Evolutionary conservation across 1,140 invertebrate species (phyloP).

Genomic region (Pantala flavescens): DNA sequence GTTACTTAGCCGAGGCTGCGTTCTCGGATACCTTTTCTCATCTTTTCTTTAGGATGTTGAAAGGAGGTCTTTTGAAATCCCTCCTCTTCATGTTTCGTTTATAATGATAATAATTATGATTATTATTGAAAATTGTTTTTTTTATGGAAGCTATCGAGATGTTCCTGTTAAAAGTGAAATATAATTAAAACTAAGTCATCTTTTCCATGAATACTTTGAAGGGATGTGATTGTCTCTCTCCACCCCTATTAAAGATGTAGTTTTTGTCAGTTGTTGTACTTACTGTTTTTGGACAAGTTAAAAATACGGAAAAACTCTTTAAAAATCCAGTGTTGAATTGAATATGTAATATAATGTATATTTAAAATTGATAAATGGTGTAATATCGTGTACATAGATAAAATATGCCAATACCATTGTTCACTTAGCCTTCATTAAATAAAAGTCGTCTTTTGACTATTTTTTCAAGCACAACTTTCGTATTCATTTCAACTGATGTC

Average conservation of each 20-base stretch:
- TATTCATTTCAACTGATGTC: background rate
- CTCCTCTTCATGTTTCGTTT: background rate
- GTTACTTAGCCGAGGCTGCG: too few species aligned
- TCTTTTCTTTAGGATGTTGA: background rate
- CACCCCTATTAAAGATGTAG: background rate
- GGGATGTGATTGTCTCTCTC: background rate
- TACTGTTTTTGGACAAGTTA: conserved; percentile 10
- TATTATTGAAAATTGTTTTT: background rate
- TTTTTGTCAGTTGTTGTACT: conserved; percentile 10
- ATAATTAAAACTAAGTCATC: background rate
- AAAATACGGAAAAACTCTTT: background rate
- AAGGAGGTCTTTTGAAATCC: background rate
- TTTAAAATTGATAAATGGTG: background rate
- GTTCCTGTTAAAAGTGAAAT: background rate
- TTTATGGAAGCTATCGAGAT: conserved; percentile 3
- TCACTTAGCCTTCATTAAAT: conserved; percentile 6
- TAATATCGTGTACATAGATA: conserved; percentile 8
- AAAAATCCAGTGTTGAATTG: background rate
- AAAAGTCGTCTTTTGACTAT: conserved; percentile 10
- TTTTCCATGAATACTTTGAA: conserved; percentile 3
- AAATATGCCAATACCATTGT: background rate
- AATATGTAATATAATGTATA: conserved; percentile 1
- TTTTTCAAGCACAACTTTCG: background rate
- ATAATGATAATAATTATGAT: background rate
- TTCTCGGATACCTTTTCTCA: too few species aligned